These are phyloP conservation scores for Laupala kohalensis DNA, from an alignment of 1,140 invertebrate genomes.

Conservation along the genomic window DNA sequence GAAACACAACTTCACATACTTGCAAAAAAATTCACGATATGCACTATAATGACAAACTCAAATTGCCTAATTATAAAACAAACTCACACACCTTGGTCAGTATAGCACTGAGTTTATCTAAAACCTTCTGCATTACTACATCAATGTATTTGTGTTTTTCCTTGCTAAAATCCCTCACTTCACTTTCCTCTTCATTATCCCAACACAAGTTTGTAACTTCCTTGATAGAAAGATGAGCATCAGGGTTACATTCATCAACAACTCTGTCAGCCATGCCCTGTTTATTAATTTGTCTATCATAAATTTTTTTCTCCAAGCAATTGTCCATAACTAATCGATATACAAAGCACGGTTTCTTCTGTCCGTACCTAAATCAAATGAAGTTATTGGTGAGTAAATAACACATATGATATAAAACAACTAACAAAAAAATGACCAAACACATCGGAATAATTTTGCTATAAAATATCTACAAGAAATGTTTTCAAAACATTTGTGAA, in stretches of 20 bases:
- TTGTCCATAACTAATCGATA: constrained; percentile 95
- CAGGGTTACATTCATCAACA: constrained; percentile 94
- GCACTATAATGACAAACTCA: neutral
- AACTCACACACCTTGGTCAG: constrained; percentile 46
- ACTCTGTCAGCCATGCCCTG: constrained; percentile 94
- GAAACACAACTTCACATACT: neutral
- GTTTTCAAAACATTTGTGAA: no score
- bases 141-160: constrained; percentile 64
- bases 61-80: neutral
- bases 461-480: no score
- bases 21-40: neutral
- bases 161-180: constrained; percentile 53
- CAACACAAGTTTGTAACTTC: constrained; percentile 89
- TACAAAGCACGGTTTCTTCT: constrained; percentile 86
- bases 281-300: constrained; percentile 95
- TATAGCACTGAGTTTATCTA: constrained; percentile 49
- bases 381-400: neutral
- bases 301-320: constrained; percentile 94
- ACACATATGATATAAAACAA: no score
- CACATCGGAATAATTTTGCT: no score
- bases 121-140: constrained; percentile 61
- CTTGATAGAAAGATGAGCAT: constrained; percentile 86
- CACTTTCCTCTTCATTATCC: constrained; percentile 75
- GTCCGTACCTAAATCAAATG: constrained; percentile 58
- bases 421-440: no score